Percentiles rank a stretch among this genome's conserved stretches.
These are phyloP conservation scores for Papilio dardanus DNA, from an alignment of 1,140 invertebrate genomes.

Conservation along the genomic window DNA sequence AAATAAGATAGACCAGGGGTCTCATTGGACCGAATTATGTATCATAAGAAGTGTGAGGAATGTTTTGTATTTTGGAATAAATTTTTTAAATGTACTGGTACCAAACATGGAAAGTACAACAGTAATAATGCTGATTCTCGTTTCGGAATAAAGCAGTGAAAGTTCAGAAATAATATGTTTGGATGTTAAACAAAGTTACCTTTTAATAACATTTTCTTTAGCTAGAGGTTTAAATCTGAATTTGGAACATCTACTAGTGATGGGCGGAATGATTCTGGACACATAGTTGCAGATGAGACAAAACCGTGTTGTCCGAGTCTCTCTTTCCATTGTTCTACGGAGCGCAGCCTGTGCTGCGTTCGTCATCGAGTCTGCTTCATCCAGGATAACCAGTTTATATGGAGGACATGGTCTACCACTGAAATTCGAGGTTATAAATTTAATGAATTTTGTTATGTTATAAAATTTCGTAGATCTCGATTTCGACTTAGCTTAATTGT, in stretches of 20 bases:
- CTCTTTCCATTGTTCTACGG: constrained; percentile 98
- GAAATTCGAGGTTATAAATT: constrained; percentile 57
- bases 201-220: constrained; percentile 86
- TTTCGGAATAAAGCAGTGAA: too few species aligned
- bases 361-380: constrained; percentile 99
- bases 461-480: too few species aligned
- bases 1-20: too few species aligned
- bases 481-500: too few species aligned
- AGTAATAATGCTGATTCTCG: too few species aligned
- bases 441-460: too few species aligned
- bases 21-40: too few species aligned
- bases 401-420: constrained; percentile 95
- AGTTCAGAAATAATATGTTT: too few species aligned
- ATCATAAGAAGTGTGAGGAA: too few species aligned
- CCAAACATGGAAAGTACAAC: too few species aligned
- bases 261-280: constrained; percentile 97
- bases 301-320: constrained; percentile 97
- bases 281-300: constrained; percentile 99
- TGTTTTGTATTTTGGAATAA: too few species aligned
- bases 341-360: constrained; percentile 95
- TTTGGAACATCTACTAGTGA: constrained; percentile 99
- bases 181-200: constrained; percentile 58
- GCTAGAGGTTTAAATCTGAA: constrained; percentile 97
- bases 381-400: constrained; percentile 98
- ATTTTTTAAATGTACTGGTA: too few species aligned